Evolutionary conservation across 2,113 vertebrate genomes (phyloP).

Genomic region (Pituophis catenifer): DNA sequence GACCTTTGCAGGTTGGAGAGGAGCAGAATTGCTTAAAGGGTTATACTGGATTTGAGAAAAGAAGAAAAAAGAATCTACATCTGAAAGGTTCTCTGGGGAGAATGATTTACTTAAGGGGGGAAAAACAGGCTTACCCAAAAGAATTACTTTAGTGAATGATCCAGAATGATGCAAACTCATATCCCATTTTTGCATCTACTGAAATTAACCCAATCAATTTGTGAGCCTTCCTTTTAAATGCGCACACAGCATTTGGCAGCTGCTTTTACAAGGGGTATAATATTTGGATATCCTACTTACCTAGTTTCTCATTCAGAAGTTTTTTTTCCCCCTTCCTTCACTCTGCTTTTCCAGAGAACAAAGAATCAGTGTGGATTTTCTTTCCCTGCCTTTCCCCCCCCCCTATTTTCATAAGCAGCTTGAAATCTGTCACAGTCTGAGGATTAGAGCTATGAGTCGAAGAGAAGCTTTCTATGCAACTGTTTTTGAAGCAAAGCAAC

Average conservation of each 20-base stretch:
- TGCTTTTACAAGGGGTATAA: not conserved
- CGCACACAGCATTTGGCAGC: not conserved
- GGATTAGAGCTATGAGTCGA: slow-evolving; percentile 25
- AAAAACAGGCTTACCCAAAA: not conserved
- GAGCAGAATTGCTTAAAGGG: not conserved
- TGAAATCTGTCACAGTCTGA: slow-evolving; percentile 10
- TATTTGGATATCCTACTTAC: not conserved
- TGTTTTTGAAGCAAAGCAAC: not conserved
- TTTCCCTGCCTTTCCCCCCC: not conserved
- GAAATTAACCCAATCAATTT: not conserved
- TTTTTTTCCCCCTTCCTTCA: fast-evolving
- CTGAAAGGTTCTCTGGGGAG: not conserved
- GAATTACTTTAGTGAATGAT: not conserved
- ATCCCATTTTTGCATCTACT: fast-evolving
- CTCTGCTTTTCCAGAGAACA: slow-evolving; percentile 27
- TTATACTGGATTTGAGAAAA: not conserved
- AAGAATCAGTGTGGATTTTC: slow-evolving; percentile 30
- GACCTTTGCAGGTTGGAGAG: not conserved
- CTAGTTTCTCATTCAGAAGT: slow-evolving; percentile 14
- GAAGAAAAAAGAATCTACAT: not conserved
- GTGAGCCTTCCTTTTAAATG: not conserved
- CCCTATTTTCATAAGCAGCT: slow-evolving; percentile 1
- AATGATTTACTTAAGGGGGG: not conserved
- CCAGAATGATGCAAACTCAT: not conserved
- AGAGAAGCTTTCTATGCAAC: not conserved